Percentiles rank a stretch among this genome's conserved stretches.
Evolutionary conservation across 2,797 vertebrate species (phyloP).

Genomic region (Geotrypetes seraphini): DNA sequence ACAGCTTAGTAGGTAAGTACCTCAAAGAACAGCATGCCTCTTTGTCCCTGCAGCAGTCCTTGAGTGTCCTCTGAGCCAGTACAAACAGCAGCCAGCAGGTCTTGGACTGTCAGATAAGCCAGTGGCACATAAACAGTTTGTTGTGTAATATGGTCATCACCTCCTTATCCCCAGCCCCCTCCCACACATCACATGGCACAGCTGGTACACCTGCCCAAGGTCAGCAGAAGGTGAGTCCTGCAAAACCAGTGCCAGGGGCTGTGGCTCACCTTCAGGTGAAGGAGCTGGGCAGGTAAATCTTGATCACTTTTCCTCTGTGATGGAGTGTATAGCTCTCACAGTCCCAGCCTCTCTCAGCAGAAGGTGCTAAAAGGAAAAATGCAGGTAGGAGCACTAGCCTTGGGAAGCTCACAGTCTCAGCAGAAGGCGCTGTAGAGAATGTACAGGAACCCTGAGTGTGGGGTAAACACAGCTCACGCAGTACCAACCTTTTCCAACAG

Average conservation of each 20-base stretch:
- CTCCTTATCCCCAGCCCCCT: neutral
- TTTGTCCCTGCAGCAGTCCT: neutral
- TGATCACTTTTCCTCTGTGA: neutral
- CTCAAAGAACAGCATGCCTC: neutral
- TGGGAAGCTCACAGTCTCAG: neutral
- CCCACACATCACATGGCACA: neutral
- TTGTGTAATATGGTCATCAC: neutral
- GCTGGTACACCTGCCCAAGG: no score
- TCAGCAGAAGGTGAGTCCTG: neutral
- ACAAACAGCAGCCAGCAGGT: neutral
- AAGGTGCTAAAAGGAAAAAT: no score
- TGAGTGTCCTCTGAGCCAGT: slow-evolving; percentile 2
- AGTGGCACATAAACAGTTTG: neutral
- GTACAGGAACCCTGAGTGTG: no score
- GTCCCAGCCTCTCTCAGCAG: no score
- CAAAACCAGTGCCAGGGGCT: neutral
- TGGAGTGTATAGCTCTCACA: no score
- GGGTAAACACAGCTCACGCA: no score
- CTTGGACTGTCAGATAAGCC: neutral
- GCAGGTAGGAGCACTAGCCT: no score
- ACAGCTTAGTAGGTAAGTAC: no score
- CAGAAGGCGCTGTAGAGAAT: no score
- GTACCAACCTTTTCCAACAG: no score
- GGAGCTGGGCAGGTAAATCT: neutral
- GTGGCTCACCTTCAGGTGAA: no score